A percentile compares a stretch with the other conserved stretches of the same genome.
Evolutionary conservation across 2,797 vertebrate genomes (phyloP).

Genomic region (Coracias cyanogaster): DNA sequence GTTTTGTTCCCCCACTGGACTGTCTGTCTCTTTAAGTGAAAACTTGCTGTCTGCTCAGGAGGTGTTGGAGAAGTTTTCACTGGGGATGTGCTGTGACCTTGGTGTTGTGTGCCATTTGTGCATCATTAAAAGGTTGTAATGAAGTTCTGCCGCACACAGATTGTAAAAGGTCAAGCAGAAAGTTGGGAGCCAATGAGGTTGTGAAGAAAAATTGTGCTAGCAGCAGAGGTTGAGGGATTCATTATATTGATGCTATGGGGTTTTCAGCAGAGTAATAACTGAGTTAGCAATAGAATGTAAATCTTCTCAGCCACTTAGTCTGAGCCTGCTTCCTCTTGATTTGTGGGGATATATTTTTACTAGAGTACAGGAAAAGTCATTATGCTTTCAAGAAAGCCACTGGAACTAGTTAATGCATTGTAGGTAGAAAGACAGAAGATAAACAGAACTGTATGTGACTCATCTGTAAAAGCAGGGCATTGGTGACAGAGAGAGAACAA

Average conservation of each 20-base stretch:
- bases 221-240: constrained; percentile 85
- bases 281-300: constrained; percentile 86
- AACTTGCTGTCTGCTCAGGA: constrained; percentile 39
- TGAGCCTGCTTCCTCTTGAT: constrained; percentile 82
- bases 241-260: constrained; percentile 86
- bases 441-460: constrained; percentile 33
- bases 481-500: not conserved
- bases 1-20: not conserved
- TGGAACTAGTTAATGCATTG: constrained; percentile 75
- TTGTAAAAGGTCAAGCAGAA: constrained; percentile 88
- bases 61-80: constrained; percentile 72
- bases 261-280: constrained; percentile 85
- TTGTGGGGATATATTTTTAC: constrained; percentile 85
- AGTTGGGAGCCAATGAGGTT: constrained; percentile 84
- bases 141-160: constrained; percentile 82
- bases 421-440: constrained; percentile 60
- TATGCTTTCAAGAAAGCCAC: constrained; percentile 77
- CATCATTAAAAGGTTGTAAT: constrained; percentile 87
- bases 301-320: constrained; percentile 84
- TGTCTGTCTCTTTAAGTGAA: constrained; percentile 56
- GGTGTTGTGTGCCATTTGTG: constrained; percentile 83
- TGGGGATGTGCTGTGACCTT: constrained; percentile 80
- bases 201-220: constrained; percentile 83
- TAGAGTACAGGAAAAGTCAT: constrained; percentile 82
- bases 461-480: constrained; percentile 9